phyloP scores from a whole-genome alignment of 1,140 invertebrate species.

The Lordiphosa clarofinis region DNA sequence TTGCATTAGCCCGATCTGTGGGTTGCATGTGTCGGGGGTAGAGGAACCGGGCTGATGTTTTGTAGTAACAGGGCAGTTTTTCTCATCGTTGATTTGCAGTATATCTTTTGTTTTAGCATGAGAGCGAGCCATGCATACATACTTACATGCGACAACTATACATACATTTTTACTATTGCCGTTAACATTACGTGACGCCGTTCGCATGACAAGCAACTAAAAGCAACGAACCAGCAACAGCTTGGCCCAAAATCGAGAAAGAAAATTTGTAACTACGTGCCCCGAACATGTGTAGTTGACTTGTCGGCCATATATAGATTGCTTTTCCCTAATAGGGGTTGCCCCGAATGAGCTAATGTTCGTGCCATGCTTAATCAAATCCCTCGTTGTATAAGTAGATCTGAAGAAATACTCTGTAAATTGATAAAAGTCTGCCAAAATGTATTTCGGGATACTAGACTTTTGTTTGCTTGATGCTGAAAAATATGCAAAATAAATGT shows the following conservation, averaged over 20 bases:
- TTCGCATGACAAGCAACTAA: slow-evolving; percentile 39
- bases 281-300: slow-evolving; percentile 30
- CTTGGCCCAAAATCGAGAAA: slow-evolving; percentile 42
- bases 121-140: neutral
- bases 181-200: slow-evolving; percentile 54
- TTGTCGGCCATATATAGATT: slow-evolving; percentile 18
- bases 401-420: no score
- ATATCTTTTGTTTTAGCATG: no score
- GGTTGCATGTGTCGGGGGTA: slow-evolving; percentile 16
- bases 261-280: slow-evolving; percentile 51
- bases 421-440: no score
- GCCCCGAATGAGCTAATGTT: slow-evolving; percentile 33
- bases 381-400: no score
- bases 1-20: slow-evolving; percentile 42
- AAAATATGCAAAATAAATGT: no score
- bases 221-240: slow-evolving; percentile 50
- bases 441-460: no score
- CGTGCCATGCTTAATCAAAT: slow-evolving; percentile 11
- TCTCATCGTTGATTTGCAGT: slow-evolving; percentile 1
- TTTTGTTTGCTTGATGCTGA: no score
- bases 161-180: slow-evolving; percentile 10
- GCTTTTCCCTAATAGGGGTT: slow-evolving; percentile 22
- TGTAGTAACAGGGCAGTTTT: neutral
- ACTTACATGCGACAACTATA: no score
- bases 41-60: neutral